Base-by-base conservation (phyloP, 2,888 invertebrate genomes). In the Tenthredo amoena region DNA sequence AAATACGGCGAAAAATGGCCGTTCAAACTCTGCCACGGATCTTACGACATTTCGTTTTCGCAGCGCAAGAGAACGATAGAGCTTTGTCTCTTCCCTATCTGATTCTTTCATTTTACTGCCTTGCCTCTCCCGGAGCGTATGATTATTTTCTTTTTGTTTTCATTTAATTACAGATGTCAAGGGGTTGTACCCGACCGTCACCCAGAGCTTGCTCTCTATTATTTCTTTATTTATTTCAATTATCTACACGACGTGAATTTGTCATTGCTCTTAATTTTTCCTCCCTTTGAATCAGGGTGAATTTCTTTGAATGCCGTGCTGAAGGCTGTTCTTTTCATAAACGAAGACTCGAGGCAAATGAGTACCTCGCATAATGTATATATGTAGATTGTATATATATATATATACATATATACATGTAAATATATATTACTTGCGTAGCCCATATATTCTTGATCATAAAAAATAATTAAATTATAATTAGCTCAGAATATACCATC, bases 131-230 rank as follows among this genome's bases (percentile, higher is more conserved):
- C 90, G 91, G 91, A 91, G 90, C 90, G 91, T 91, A 91, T 92
- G 92, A 93, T 93, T 93, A 92, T 92, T 92, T 93, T 92, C 91
- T 91, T 93, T 92, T 93, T 93, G 93, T 93, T 93, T 93, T 93
- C 92, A 91, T 93, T 93, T 93, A 93, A 93, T 93, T 93, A 93
- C 93, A 91, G 93, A 93, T 92, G 93, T 93, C 92, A 93, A 93
- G 93, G 92, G 93, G 92, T 92, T 92, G 92, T 90, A 91, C 83
- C 68, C 83, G 83, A 83, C 83, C 83, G 47, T 40, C 83, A 71
- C 83, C 81, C 83, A 47, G 68, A 37, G 37, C 83, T 83, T 83
- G 83, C 83, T 83, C 83, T 83, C 71, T 83, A 83, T 83, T 92
- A 93, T 93, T 93, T 91, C 92, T 93, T 92, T 93, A 93, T 93